These are phyloP conservation scores for Etheostoma spectabile DNA, from an alignment of 2,113 vertebrate species.

Conservation along the genomic window DNA sequence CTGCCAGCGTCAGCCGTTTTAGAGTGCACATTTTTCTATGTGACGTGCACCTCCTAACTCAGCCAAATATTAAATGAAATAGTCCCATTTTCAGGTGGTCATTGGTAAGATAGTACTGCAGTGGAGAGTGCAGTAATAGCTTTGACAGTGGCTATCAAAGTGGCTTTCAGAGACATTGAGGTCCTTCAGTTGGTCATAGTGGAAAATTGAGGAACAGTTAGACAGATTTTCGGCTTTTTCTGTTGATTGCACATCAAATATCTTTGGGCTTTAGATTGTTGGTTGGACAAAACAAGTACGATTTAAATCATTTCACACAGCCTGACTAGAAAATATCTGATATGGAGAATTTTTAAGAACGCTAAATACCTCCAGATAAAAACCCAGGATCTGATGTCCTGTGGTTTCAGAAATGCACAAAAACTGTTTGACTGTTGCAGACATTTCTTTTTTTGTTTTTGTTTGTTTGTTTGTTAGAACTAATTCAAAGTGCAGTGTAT, in stretches of 20 bases:
- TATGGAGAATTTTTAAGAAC: too few species aligned
- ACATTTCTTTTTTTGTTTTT: background rate
- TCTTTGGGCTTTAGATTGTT: background rate
- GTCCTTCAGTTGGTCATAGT: background rate
- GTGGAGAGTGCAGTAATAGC: slow-evolving; percentile 1
- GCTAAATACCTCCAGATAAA: too few species aligned
- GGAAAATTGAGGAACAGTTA: background rate
- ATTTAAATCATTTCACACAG: background rate
- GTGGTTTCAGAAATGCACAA: background rate
- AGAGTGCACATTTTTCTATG: slow-evolving; percentile 16
- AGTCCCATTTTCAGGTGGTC: slow-evolving; percentile 20
- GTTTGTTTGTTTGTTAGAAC: background rate
- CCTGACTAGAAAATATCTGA: background rate
- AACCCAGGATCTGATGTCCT: too few species aligned
- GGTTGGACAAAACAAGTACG: background rate
- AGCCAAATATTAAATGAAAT: slow-evolving; percentile 47
- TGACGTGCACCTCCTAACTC: slow-evolving; percentile 32
- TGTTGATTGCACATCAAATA: background rate
- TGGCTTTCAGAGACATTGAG: slow-evolving; percentile 6
- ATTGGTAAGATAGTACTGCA: slow-evolving; percentile 18
- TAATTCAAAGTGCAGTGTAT: background rate
- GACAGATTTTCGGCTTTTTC: background rate
- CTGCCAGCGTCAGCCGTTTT: slow-evolving; percentile 4
- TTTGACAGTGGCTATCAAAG: slow-evolving; percentile 13
- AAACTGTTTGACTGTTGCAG: background rate